Base-by-base conservation (phyloP, 2,797 vertebrate genomes). In the Pangasius krempfi region DNA sequence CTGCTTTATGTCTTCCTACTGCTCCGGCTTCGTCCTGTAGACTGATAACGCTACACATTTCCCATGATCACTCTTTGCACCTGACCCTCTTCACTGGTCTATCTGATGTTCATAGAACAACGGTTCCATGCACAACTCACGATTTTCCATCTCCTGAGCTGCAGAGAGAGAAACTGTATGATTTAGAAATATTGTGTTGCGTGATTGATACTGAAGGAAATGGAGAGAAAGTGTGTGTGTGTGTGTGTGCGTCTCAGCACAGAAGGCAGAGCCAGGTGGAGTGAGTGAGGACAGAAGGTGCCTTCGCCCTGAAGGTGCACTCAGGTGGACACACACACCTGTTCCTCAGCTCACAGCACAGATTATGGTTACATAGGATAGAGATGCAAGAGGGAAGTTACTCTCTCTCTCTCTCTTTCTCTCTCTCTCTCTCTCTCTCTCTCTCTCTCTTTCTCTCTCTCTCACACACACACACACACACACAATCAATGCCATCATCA, bases 191-290 rank as follows among this genome's bases (percentile, higher is more conserved):
- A n/a, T 80, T 88, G 72, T 50, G 79, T 87, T 56, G 70, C 37
- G 70, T 25, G 70, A 68, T 68, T 13, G 30, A 30, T 66, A 12
- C 13, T 30, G n/a, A n/a, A 66, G 12, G 22, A 60, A 60, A 20
- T 7, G 8, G 22, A 62, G 60, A 62, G 60, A 66, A 25, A 25
- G 88, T 62, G 85, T 80, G 75, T 88, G 85, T 86, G 52, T 75
- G 87, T 66, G 62, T 33, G 50, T 62, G 25, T 70, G 47, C 72
- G 84, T 86, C 79, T 30, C 86, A 40, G 89, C 62, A 83, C 92
- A 93, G 92, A 92, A 89, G 91, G 92, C 82, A 89, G 54, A 84
- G 95, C 96, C 96, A 96, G 96, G 96, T 96, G 96, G 96, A 94
- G 37, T 88, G 33, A 58, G 44, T 4, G 30, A 16, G 93, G 95